Evolutionary conservation across 2,113 vertebrate species (phyloP).

Genomic region (Cavia aperea): DNA sequence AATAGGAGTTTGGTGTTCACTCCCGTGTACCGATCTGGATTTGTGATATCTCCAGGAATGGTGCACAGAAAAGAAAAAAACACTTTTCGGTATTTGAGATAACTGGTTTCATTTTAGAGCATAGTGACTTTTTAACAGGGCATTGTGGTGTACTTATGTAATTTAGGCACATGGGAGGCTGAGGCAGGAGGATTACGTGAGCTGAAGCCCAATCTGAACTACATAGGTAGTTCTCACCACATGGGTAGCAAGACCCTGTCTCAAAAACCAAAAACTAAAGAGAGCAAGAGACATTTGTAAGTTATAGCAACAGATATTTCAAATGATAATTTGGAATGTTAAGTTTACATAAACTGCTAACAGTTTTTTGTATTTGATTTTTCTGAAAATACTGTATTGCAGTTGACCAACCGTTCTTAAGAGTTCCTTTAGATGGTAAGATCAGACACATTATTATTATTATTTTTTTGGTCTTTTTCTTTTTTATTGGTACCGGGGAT

Average conservation of each 20-base stretch:
- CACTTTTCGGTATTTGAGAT: not conserved
- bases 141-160: not conserved
- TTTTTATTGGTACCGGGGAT: too few species aligned
- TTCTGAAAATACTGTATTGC: not conserved
- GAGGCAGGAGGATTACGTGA: not conserved
- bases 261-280: not conserved
- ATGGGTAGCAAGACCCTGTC: not conserved
- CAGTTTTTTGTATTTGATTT: slow-evolving; percentile 43
- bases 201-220: not conserved
- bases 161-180: not conserved
- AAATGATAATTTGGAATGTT: not conserved
- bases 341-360: slow-evolving; percentile 41
- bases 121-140: not conserved
- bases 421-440: too few species aligned
- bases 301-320: not conserved
- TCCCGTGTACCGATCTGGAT: too few species aligned
- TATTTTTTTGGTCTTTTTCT: not conserved
- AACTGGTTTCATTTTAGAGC: not conserved
- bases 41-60: not conserved
- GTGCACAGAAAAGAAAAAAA: not conserved
- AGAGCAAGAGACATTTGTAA: not conserved
- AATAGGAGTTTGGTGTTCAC: not conserved
- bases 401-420: not conserved
- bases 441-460: not conserved
- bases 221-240: not conserved